Base-by-base conservation (phyloP, 2,888 invertebrate genomes). In the Agrochola lota region DNA sequence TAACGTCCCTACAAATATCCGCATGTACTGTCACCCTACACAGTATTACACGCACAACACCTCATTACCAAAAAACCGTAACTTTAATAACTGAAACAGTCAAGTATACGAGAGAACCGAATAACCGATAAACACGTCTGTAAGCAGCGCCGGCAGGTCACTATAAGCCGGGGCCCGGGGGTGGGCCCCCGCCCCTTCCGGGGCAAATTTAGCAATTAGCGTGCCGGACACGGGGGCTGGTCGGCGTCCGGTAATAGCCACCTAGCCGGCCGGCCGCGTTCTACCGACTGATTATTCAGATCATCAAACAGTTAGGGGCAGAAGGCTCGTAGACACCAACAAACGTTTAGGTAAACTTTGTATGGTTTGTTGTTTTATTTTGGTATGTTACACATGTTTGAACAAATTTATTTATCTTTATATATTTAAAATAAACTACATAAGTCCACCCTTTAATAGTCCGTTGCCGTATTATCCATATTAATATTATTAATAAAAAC, bases 191-290 rank as follows among this genome's bases (percentile, higher is more conserved):
- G 11, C 74, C 82, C 68, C 76, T 70, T 84, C 77, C 82, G 86
- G 91, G 91, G 93, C 92, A 90, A 94, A 94, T 94, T 95, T 95
- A 93, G 94, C 95, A 95, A 95, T 95, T 95, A 95, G 92, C 94
- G 94, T 93, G 94, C 93, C 93, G 90, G 87, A 81, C 82, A 85
- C 85, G 82, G 89, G 71, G 84, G 74, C 88, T 87, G 86, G 87
- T 74, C 84, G 76, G 78, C 74, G 84, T 85, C 85, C 86, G 84
- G 85, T 92, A 92, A 93, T 92, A 91, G 92, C 92, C 91, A 93
- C 93, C 92, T 93, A 93, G 91, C 88, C 88, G 84, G 85, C 85
- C 83, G 81, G 87, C 81, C 85, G 75, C 88, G 78, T 80, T 76
- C 84, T 78, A 59, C 73, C 73, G 71, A 86, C 76, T 81, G 86